Evolutionary conservation across 30 jellyfish, hydroid and myxozoan species (phyloP).

Genomic region (Hydractinia echinata): DNA sequence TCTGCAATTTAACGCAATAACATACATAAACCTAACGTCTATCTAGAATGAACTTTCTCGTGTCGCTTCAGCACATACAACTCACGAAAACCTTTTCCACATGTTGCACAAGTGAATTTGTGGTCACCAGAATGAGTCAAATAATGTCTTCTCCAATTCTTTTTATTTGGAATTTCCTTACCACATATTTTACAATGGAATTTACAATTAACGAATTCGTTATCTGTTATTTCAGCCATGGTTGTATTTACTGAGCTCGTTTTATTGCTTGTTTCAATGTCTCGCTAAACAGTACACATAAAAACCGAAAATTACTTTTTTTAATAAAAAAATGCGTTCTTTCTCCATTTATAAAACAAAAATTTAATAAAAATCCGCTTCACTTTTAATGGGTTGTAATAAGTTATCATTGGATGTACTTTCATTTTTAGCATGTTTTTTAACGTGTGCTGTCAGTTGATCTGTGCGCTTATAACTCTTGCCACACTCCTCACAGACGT

Average conservation of each 20-base stretch:
- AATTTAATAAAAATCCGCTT: no score
- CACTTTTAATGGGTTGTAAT: no score
- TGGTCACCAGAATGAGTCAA: constrained; percentile 21
- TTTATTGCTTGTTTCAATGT: no score
- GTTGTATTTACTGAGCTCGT: no score
- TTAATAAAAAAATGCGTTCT: no score
- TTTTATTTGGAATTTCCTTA: constrained; percentile 19
- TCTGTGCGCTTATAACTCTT: neutral
- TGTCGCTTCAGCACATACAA: constrained; percentile 16
- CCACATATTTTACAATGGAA: constrained; percentile 19
- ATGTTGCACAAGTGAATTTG: constrained; percentile 9
- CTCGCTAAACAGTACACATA: no score
- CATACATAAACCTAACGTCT: no score
- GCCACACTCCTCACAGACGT: constrained; percentile 5
- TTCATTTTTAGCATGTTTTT: neutral
- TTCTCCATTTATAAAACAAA: no score
- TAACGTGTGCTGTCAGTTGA: neutral
- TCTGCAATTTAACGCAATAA: no score
- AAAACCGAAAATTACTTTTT: no score
- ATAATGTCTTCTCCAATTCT: constrained; percentile 22
- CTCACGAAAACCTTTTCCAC: constrained; percentile 18
- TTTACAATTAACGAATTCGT: neutral
- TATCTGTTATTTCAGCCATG: no score
- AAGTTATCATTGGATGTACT: neutral
- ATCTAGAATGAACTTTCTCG: constrained; percentile 15